Percentiles rank a stretch among this genome's conserved stretches.
These are phyloP conservation scores for Volucella zonaria DNA, from an alignment of 2,888 invertebrate species.

Conservation along the genomic window DNA sequence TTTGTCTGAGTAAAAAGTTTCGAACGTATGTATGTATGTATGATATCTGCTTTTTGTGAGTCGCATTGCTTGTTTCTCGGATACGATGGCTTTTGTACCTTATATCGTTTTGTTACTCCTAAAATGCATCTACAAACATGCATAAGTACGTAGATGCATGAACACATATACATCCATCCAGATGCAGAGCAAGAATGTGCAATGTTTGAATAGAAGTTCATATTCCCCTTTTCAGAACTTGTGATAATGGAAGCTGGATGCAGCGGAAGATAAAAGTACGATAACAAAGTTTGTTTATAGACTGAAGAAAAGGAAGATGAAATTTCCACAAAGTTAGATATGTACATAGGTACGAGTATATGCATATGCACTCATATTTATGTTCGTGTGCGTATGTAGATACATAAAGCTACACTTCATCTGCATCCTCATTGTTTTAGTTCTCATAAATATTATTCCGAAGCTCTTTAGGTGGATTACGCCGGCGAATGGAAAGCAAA, in stretches of 20 bases:
- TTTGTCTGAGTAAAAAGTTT: constrained; percentile 37
- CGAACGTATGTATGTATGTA: neutral
- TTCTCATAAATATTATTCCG: constrained; percentile 63
- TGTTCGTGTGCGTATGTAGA: neutral
- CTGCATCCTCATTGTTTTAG: constrained; percentile 51
- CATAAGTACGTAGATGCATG: neutral
- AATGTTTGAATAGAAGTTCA: constrained; percentile 56
- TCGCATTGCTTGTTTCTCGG: constrained; percentile 34
- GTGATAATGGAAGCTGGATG: constrained; percentile 72
- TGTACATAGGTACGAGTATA: neutral
- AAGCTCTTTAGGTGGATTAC: constrained; percentile 61
- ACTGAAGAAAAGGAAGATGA: constrained; percentile 65
- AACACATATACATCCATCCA: constrained; percentile 4
- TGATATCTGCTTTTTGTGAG: constrained; percentile 7
- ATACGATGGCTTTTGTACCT: constrained; percentile 52
- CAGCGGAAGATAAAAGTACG: constrained; percentile 71
- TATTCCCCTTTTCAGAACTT: constrained; percentile 54
- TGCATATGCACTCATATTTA: constrained; percentile 22
- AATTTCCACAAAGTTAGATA: constrained; percentile 44
- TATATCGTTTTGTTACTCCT: constrained; percentile 59
- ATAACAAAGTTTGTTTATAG: constrained; percentile 73
- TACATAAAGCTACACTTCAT: constrained; percentile 44
- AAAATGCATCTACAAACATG: constrained; percentile 40
- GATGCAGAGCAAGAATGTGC: constrained; percentile 14
- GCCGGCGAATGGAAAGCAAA: constrained; percentile 59